Base-by-base conservation (phyloP, 2,888 invertebrate genomes). In the Ptychoptera albimana region DNA sequence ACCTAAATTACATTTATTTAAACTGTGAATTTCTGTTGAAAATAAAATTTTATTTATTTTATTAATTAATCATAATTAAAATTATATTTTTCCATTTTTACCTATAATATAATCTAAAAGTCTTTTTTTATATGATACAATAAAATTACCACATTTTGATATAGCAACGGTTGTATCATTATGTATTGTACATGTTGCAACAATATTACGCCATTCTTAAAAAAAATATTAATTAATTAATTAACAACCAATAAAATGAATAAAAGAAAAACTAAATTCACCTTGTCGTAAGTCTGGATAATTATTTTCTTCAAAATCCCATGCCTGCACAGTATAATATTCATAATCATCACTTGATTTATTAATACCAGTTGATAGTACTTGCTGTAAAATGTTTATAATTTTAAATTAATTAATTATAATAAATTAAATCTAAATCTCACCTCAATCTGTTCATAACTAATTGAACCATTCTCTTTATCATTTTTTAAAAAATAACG, bases 81-180 rank as follows among this genome's bases (percentile, higher is more conserved):
- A 23, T 5, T 23, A 5, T 5, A 23, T 23, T 23, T 23, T 7
- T 23, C 7, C 7, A 5, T 23, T 39, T 23, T 39, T 29, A 23
- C 23, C 23, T 23, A 23, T 23, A 23, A 23, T 23, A 23, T 23
- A 23, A 23, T 23, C 23, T 5, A 23, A 35, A 29, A 15, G 35
- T 11, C 36, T 36, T 29, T 30, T 15, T 37, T 43, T 37, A 8
- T 32, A 38, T 36, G 44, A 30, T 11, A 29, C 44, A n/a, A 44
- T 39, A 12, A 44, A 38, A 29, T 34, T 44, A 10, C 44, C 44
- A 44, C 39, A 36, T 30, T 30, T 39, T 39, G 44, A 44, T 5
- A 44, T 39, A 9, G 38, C 39, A 12, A 44, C 44, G 4, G 40
- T 44, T 16, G 40, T 14, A 39, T 44, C 44, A 16, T 44, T 44